A percentile compares a stretch with the other conserved stretches of the same genome.
Conservation (phyloP, 1,140 invertebrate genomes). For the Drosophila prosaltans region DNA sequence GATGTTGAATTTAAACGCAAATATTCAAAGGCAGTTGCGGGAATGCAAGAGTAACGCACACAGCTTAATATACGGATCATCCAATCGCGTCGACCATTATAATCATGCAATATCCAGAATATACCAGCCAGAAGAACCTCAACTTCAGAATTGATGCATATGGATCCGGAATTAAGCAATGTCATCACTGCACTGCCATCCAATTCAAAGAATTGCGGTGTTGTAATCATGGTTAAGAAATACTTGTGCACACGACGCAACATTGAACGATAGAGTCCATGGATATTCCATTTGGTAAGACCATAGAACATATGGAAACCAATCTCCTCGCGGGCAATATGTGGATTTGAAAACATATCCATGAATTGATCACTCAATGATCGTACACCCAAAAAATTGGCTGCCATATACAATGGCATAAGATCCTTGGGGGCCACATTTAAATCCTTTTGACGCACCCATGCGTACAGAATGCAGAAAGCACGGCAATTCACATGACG, state of each 20-base stretch:
- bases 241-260: slow-evolving; percentile 27
- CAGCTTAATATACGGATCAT: slow-evolving; percentile 5
- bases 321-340: slow-evolving; percentile 26
- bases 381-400: slow-evolving; percentile 18
- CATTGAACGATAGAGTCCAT: neutral
- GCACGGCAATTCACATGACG: slow-evolving; percentile 17
- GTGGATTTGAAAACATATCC: slow-evolving; percentile 14
- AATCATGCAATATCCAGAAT: slow-evolving; percentile 29
- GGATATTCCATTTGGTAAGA: slow-evolving; percentile 13
- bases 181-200: slow-evolving; percentile 8
- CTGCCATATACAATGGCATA: slow-evolving; percentile 24
- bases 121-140: slow-evolving; percentile 34
- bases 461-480: slow-evolving; percentile 28
- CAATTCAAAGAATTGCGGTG: slow-evolving; percentile 4
- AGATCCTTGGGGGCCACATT: slow-evolving; percentile 17
- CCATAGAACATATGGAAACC: slow-evolving; percentile 33
- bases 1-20: neutral
- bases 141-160: slow-evolving; percentile 41
- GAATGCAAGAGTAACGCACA: slow-evolving; percentile 28
- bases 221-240: slow-evolving; percentile 28
- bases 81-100: neutral
- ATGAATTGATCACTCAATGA: slow-evolving; percentile 27
- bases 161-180: slow-evolving; percentile 22
- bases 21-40: slow-evolving; percentile 14
- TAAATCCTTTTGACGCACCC: slow-evolving; percentile 17